Evolutionary conservation across 2,888 invertebrate genomes (phyloP).

Genomic region (Troides helena): DNA sequence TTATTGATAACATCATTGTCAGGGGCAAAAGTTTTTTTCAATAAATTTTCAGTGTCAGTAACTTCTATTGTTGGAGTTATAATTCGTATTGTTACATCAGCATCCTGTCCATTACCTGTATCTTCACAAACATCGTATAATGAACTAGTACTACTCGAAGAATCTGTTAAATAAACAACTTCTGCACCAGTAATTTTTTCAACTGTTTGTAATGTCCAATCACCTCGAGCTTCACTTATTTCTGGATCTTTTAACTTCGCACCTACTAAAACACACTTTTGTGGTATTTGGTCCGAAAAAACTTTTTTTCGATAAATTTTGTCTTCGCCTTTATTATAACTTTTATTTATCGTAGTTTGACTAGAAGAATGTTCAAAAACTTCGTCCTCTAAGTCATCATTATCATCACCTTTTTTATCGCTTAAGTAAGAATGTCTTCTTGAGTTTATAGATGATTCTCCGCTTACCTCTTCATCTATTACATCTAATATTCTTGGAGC

Average conservation of each 20-base stretch:
- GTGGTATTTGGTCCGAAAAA: conserved; percentile 63
- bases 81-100: conserved; percentile 71
- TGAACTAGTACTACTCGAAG: conserved; percentile 83
- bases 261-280: conserved; percentile 80
- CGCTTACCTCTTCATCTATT: conserved; percentile 88
- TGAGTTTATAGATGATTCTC: conserved; percentile 82
- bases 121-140: conserved; percentile 77
- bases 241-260: conserved; percentile 81
- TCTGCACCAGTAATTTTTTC: conserved; percentile 82
- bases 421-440: conserved; percentile 75
- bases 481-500: conserved; percentile 86
- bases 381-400: conserved; percentile 74
- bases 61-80: conserved; percentile 77
- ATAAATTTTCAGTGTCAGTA: conserved; percentile 65
- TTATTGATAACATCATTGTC: conserved; percentile 31
- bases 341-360: conserved; percentile 32
- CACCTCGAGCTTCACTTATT: conserved; percentile 80
- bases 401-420: conserved; percentile 68
- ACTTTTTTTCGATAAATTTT: conserved; percentile 36
- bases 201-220: conserved; percentile 73
- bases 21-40: conserved; percentile 57
- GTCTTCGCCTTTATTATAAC: conserved; percentile 1
- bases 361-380: conserved; percentile 58
- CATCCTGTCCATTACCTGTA: conserved; percentile 65
- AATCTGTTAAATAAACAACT: conserved; percentile 84